A percentile compares a stretch with the other conserved stretches of the same genome.
Evolutionary conservation across 2,113 vertebrate species (phyloP).

Genomic region (Oplegnathus fasciatus): DNA sequence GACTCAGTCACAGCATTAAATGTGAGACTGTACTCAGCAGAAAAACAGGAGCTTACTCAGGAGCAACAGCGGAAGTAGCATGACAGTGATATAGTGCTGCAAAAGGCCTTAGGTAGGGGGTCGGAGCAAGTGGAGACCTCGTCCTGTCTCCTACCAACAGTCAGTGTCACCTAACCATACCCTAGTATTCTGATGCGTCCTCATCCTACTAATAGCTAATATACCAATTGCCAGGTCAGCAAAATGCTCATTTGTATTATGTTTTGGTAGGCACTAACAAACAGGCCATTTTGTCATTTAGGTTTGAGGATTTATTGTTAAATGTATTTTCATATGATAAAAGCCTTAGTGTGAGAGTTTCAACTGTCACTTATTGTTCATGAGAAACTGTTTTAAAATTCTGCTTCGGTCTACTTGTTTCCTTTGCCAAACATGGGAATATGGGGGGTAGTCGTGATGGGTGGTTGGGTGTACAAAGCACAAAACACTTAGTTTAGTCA

Average conservation of each 20-base stretch:
- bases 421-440: too few relatives aligned
- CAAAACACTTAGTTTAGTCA: too few relatives aligned
- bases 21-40: slow-evolving; percentile 11
- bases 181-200: neutral
- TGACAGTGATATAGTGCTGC: neutral
- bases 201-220: neutral
- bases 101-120: neutral
- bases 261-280: neutral
- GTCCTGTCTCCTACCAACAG: neutral
- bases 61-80: neutral
- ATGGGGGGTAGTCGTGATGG: too few relatives aligned
- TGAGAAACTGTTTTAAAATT: too few relatives aligned
- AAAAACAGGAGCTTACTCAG: slow-evolving; percentile 24
- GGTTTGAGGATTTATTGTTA: neutral
- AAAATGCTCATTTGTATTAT: neutral
- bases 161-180: neutral
- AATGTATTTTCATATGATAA: neutral
- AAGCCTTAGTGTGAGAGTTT: too few relatives aligned
- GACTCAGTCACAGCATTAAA: slow-evolving; percentile 7
- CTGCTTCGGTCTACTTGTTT: too few relatives aligned
- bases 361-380: too few relatives aligned
- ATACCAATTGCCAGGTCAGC: neutral
- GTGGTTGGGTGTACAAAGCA: too few relatives aligned
- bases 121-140: neutral
- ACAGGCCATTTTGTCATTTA: neutral